Conservation (phyloP, 2,888 invertebrate species). For the Colletes collaris region DNA sequence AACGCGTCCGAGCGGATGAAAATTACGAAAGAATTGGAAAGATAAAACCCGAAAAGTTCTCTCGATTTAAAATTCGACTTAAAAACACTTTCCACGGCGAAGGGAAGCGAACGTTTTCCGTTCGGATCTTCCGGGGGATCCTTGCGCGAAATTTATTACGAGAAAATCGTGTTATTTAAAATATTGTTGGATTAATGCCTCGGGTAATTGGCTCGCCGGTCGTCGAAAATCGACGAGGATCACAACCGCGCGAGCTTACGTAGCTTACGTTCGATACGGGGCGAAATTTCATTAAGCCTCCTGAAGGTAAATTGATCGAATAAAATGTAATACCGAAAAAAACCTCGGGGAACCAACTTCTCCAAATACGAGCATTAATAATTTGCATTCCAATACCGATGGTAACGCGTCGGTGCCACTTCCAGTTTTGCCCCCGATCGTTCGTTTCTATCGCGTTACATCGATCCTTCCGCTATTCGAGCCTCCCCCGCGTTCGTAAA, state of each 20-base stretch:
- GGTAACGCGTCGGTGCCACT: constrained; percentile 46
- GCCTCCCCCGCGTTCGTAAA: constrained; percentile 20
- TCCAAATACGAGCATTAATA: constrained; percentile 64
- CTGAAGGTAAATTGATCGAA: constrained; percentile 56
- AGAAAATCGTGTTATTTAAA: constrained; percentile 1
- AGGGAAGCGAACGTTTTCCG: background rate
- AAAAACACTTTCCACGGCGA: no score
- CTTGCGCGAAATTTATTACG: background rate
- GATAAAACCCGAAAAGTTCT: background rate
- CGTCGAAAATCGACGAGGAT: constrained; percentile 28
- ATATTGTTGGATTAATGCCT: background rate
- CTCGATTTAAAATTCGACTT: background rate
- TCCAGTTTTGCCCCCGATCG: constrained; percentile 47
- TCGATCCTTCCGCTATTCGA: constrained; percentile 16
- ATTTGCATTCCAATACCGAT: constrained; percentile 64
- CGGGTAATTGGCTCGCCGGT: constrained; percentile 1
- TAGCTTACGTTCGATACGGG: constrained; percentile 45
- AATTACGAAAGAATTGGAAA: background rate
- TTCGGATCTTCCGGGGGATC: background rate
- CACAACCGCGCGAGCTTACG: constrained; percentile 45
- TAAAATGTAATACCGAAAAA: constrained; percentile 63
- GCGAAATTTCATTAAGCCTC: constrained; percentile 68
- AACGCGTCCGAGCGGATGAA: no score
- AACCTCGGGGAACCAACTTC: constrained; percentile 59
- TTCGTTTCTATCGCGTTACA: constrained; percentile 29